Conservation (phyloP, 30 jellyfish, hydroid and myxozoan genomes). For the Cassiopea andromeda region DNA sequence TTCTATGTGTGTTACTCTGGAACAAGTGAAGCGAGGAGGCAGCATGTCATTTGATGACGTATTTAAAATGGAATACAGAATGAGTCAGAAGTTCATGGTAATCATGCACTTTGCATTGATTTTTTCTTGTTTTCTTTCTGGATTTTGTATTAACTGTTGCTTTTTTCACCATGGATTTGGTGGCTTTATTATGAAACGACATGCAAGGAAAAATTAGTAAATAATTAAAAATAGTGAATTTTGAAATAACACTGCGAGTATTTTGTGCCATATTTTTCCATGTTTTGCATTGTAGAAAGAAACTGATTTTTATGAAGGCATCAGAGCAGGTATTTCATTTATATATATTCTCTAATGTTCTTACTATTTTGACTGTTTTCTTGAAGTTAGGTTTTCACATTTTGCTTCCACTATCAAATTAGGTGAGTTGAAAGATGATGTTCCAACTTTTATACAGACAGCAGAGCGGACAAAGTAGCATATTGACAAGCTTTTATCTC, state of each 20-base stretch:
- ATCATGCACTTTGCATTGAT: not conserved
- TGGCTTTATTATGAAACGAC: not conserved
- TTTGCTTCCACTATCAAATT: not conserved
- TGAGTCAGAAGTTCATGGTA: slow-evolving; percentile 87
- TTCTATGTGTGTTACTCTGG: slow-evolving; percentile 83
- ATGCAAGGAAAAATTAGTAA: not conserved
- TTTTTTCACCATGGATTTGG: not conserved
- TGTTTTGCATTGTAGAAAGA: not conserved
- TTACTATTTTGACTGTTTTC: not conserved
- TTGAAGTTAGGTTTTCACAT: not conserved
- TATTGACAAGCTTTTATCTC: not conserved
- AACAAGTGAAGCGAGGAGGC: slow-evolving; percentile 75
- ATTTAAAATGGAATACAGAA: slow-evolving; percentile 86
- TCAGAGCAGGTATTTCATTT: slow-evolving; percentile 33
- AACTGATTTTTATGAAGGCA: slow-evolving; percentile 40
- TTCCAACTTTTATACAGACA: not conserved
- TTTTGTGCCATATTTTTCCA: not conserved
- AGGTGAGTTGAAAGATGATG: not conserved
- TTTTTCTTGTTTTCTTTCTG: not conserved
- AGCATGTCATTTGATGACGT: slow-evolving; percentile 65
- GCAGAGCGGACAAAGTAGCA: not conserved
- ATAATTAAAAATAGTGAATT: too few species aligned
- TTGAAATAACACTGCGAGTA: not conserved
- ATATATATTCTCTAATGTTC: not conserved
- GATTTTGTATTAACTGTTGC: not conserved